Evolutionary conservation across 2,888 invertebrate species (phyloP), one percentile per base, ranked within the genome.

Genomic region (Drosophila rellima): DNA sequence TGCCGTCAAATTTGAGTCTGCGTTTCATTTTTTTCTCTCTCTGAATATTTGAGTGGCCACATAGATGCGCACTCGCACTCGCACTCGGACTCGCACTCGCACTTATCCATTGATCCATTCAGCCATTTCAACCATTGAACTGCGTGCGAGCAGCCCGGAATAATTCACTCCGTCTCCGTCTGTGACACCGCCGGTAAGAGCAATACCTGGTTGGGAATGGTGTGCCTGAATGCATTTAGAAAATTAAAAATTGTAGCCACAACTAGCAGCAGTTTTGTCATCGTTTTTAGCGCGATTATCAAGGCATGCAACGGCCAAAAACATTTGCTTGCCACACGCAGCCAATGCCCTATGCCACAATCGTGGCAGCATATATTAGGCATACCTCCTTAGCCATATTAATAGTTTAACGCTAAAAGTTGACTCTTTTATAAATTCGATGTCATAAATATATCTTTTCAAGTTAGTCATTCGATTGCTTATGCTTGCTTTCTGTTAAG

Each of bases 201-300:
- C 17, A 20, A 39, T 35, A 39, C 65, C 72, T 65, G 66, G 15
- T 15, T 44, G 17, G 18, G 51, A 66, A 61, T 55, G 66, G 47
- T 68, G 62, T 63, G 71, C 61, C 70, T 48, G 70, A 85, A 83
- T 85, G 84, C 84, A 85, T 86, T 85, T 88, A 85, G 84, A 85
- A 85, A 85, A 85, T 85, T 85, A 85, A 85, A 85, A 85, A 88
- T 56, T 83, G 83, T 88, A 33, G 81, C 84, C 71, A 71, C 88
- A 82, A 85, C 86, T 88, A 88, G 78, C 76, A 77, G 82, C 78
- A 86, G 84, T 85, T 88, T 85, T 85, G 84, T 85, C 88, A 88
- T 85, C 84, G 79, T 85, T 88, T 86, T 85, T 81, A 86, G 83
- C 77, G 77, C 85, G 77, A 82, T 85, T 88, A 85, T 85, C 88